These are phyloP conservation scores for Eudyptes chrysolophus DNA, from an alignment of 2,113 vertebrate species.

Conservation along the genomic window DNA sequence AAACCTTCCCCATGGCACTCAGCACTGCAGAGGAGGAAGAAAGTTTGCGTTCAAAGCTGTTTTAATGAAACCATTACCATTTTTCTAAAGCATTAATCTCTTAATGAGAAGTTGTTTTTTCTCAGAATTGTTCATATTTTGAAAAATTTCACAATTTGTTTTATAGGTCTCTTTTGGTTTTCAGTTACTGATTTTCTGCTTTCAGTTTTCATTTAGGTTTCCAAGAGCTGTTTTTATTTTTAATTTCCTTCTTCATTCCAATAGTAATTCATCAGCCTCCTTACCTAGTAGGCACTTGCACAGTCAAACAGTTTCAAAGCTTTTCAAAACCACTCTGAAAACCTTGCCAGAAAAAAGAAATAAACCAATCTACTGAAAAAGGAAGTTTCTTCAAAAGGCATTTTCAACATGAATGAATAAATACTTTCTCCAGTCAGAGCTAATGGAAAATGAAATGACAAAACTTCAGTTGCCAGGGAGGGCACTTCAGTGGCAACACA, in stretches of 20 bases:
- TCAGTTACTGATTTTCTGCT: neutral
- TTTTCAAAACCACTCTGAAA: slow-evolving; percentile 36
- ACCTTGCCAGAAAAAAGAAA: neutral
- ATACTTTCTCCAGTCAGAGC: neutral
- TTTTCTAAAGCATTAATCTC: neutral
- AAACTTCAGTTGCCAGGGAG: neutral
- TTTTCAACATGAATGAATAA: slow-evolving; percentile 3
- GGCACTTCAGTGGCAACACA: neutral
- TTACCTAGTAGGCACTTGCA: slow-evolving; percentile 42
- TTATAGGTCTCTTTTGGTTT: neutral
- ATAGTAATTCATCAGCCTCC: neutral
- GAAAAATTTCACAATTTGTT: neutral
- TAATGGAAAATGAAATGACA: neutral
- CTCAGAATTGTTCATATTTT: neutral
- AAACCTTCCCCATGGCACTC: neutral
- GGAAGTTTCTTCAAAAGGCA: neutral
- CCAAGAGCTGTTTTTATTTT: neutral
- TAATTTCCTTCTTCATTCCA: neutral
- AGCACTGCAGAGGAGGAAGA: neutral
- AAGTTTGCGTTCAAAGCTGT: neutral
- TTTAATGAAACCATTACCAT: neutral
- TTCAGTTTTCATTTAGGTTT: slow-evolving; percentile 6
- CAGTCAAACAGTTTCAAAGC: slow-evolving; percentile 22
- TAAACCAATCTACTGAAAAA: neutral
- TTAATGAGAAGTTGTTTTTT: neutral